Base-by-base conservation (phyloP, 2,113 vertebrate genomes). In the Psittacus erithacus region DNA sequence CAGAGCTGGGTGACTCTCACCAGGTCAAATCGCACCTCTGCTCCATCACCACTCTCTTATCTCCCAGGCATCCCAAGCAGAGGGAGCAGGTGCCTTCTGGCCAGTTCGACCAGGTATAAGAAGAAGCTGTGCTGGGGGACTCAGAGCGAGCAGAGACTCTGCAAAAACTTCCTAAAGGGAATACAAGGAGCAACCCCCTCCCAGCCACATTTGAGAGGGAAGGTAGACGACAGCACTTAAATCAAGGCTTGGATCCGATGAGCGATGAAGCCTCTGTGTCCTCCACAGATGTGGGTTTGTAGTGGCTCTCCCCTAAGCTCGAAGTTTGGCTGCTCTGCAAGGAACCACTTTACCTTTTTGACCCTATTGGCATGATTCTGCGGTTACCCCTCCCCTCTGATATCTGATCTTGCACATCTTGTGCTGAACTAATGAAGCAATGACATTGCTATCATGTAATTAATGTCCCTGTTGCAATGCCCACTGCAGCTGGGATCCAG, bases 361-460 rank as follows among this genome's bases (percentile, higher is more conserved):
- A 52, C 70, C 46, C 77, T 41, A 2, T 43, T 94, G 92, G 90
- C 76, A 31, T 4, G 0, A 23, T 18, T 87, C 60, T 27, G 73
- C 53, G 49, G 19, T 39, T 43, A 57, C 86, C 44, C 86, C 90
- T 96, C 86, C 86, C 77, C 69, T 74, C 82, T n/a, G 52, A 19
- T 84, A 93, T 96, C 95, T 84, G 96, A 92, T 96, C 82, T 95
- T 93, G 92, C 92, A 78, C 86, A 86, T 49, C 64, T 67, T 27
- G 2, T 11, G 7, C 68, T 17, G 90, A 92, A 81, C 88, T 95
- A 93, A 95, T 39, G 73, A 86, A 47, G 85, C 2, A 80, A 90
- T 92, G 90, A 60, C 23, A 2, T 4, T 71, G 82, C 76, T 88
- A 64, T 86, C 86, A 83, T 23, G 59, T 88, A 77, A 92, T 86